A percentile compares a stretch with the other conserved stretches of the same genome.
Evolutionary conservation across 2,797 vertebrate species (phyloP).

Genomic region (Pseudopleuronectes americanus): DNA sequence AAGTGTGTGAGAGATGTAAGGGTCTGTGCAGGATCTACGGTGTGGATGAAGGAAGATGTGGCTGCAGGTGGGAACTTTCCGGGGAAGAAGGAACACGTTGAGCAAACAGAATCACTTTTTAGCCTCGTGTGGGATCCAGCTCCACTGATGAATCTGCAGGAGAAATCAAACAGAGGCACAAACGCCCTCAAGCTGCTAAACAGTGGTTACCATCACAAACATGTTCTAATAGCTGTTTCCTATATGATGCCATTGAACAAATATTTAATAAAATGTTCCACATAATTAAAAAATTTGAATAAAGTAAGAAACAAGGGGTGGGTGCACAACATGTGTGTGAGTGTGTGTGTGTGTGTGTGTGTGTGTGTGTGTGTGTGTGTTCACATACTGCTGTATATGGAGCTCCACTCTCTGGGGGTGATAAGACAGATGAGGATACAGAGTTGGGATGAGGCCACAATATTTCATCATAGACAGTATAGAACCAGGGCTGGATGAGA

Average conservation of each 20-base stretch:
- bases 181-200: slow-evolving; percentile 3
- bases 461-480: slow-evolving; percentile 80
- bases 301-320: background rate
- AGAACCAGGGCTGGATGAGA: slow-evolving; percentile 77
- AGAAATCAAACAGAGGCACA: slow-evolving; percentile 36
- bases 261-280: slow-evolving; percentile 1
- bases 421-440: slow-evolving; percentile 79
- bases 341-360: slow-evolving; percentile 12
- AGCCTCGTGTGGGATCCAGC: slow-evolving; percentile 36
- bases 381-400: slow-evolving; percentile 58
- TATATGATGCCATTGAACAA: background rate
- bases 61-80: slow-evolving; percentile 27
- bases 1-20: slow-evolving; percentile 10
- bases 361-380: no score
- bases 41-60: slow-evolving; percentile 21
- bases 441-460: slow-evolving; percentile 63
- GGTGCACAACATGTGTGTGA: background rate
- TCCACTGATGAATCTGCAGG: slow-evolving; percentile 31
- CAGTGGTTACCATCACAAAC: background rate
- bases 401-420: slow-evolving; percentile 74
- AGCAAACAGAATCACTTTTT: background rate
- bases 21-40: background rate
- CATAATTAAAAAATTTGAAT: slow-evolving; percentile 8
- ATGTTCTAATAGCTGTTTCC: background rate
- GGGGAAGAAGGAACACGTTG: background rate